phyloP scores from a whole-genome alignment of 2,797 vertebrate genomes.

The Knipowitschia caucasica region DNA sequence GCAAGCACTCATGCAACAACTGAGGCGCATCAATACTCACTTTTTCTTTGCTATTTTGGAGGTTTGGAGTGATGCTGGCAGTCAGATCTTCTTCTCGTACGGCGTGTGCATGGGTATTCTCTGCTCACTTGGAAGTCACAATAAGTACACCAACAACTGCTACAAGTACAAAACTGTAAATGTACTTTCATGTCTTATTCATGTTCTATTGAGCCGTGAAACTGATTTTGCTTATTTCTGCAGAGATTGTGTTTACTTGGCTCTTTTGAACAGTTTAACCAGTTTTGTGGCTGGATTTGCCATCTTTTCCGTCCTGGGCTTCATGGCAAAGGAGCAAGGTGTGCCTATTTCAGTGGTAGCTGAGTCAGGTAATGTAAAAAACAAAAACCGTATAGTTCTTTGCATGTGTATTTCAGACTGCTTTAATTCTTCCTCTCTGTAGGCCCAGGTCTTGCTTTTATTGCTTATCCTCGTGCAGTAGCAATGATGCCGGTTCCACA shows the following conservation, averaged over 20 bases:
- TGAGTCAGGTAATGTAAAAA: slow-evolving; percentile 82
- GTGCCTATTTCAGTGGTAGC: slow-evolving; percentile 88
- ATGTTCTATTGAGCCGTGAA: neutral
- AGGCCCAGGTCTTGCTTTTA: slow-evolving; percentile 95
- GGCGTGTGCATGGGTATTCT: slow-evolving; percentile 76
- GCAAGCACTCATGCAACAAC: neutral
- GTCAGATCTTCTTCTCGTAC: slow-evolving; percentile 80
- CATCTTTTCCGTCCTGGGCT: slow-evolving; percentile 93
- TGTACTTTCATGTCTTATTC: neutral
- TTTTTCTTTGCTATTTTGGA: slow-evolving; percentile 21
- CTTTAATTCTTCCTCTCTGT: slow-evolving; percentile 1
- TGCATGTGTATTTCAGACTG: neutral
- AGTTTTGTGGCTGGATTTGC: slow-evolving; percentile 93
- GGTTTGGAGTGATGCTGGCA: slow-evolving; percentile 85
- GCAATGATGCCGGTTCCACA: slow-evolving; percentile 91
- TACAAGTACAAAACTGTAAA: slow-evolving; percentile 65
- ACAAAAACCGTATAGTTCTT: neutral
- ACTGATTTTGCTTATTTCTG: slow-evolving; percentile 5
- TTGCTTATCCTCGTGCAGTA: slow-evolving; percentile 91
- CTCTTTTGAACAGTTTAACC: slow-evolving; percentile 89
- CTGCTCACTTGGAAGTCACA: slow-evolving; percentile 78
- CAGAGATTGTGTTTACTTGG: slow-evolving; percentile 89
- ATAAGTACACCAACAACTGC: slow-evolving; percentile 79
- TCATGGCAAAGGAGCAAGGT: slow-evolving; percentile 89
- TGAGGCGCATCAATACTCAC: neutral